Percentiles rank a stretch among this genome's conserved stretches.
phyloP scores from a whole-genome alignment of 2,113 vertebrate species.

The Burhinus oedicnemus region DNA sequence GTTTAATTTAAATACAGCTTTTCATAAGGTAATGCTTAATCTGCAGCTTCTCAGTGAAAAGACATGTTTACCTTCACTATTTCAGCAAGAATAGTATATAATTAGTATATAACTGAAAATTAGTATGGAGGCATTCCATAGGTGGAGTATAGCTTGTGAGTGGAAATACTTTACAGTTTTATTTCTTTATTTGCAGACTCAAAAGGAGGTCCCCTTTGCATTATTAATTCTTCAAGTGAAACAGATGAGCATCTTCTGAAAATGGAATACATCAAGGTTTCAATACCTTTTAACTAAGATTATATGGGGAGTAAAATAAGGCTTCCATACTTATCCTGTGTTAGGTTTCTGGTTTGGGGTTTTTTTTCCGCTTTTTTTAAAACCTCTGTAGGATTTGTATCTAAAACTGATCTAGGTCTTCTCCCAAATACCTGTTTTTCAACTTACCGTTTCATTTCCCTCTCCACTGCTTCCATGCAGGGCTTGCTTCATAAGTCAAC shows the following conservation, averaged over 20 bases:
- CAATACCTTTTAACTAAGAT: background rate
- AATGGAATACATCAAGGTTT: conserved; percentile 91
- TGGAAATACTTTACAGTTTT: background rate
- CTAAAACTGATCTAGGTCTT: background rate
- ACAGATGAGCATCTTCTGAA: conserved; percentile 88
- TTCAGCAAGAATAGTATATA: background rate
- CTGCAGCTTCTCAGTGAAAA: background rate
- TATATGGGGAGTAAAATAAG: background rate
- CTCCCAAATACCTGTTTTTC: background rate
- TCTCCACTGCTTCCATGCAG: background rate
- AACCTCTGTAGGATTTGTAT: background rate
- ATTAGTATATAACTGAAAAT: background rate
- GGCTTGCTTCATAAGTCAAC: background rate
- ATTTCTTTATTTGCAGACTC: conserved; percentile 75
- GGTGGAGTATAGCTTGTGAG: background rate
- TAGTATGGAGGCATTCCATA: background rate
- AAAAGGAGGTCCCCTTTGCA: conserved; percentile 79
- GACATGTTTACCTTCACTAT: background rate
- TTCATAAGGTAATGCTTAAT: background rate
- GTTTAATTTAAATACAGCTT: background rate
- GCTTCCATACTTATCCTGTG: background rate
- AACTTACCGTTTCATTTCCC: background rate
- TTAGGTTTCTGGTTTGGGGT: background rate
- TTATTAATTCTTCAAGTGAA: conserved; percentile 85
- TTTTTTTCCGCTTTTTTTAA: background rate